Base-by-base conservation (phyloP, 23 tunicate genomes). In the Halocynthia roretzi region DNA sequence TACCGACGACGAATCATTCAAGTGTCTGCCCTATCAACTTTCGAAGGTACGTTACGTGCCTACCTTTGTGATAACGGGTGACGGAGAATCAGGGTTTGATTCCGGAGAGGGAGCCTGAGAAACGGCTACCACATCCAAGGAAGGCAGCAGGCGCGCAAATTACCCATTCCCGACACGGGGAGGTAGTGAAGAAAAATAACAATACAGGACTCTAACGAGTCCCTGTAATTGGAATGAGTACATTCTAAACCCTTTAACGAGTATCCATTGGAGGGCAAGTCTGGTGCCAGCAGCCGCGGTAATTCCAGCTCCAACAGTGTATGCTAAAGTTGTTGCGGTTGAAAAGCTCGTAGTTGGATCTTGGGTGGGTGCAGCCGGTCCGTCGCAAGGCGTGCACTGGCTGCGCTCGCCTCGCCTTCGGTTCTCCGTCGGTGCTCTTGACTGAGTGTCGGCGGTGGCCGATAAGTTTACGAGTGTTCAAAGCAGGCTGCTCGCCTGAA, bases 241-340 rank as follows among this genome's bases (percentile, higher is more conserved):
- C 85, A 73, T 51, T 64, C 53, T 71, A 85, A 85, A 82, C 62
- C 65, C 51, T 52, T 84, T 84, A 84, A 69, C 85, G 85, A 83
- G 87, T 66, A 83, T 65, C 87, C 83, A 77, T 77, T 82, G 86
- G 82, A 82, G 87, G 84, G 84, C 83, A 82, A 82, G 83, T 82
- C 83, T 82, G 85, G 89, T 84, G 89, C 80, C 85, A 84, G 85
- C 85, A 84, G 89, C 89, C 89, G 89, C 89, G 85, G 84, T 83
- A 83, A 83, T 80, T 83, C 87, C n/a, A n/a, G n/a, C n/a, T n/a
- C n/a, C n/a, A n/a, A n/a, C n/a, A n/a, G n/a, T n/a, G n/a, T n/a
- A n/a, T n/a, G n/a, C n/a, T n/a, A n/a, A n/a, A n/a, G n/a, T n/a
- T n/a, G n/a, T n/a, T n/a, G n/a, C n/a, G n/a, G n/a, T n/a, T n/a